phyloP scores from a whole-genome alignment of 2,888 invertebrate species.

The Ophioninae sp. region DNA sequence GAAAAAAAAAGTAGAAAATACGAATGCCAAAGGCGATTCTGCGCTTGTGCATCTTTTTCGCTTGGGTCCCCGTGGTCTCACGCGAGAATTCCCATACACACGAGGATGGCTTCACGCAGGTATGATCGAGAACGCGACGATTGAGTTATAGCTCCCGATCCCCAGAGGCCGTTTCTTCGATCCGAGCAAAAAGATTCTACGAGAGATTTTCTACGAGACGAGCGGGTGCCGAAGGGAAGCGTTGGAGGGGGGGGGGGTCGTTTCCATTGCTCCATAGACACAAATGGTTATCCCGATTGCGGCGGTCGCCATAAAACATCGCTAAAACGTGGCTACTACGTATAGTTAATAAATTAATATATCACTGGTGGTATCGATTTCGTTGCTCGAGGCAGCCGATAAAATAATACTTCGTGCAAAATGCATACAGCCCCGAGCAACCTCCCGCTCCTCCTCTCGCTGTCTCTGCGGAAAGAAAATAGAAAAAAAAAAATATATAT shows the following conservation, averaged over 20 bases:
- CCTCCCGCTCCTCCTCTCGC: conserved; percentile 54
- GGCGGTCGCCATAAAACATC: conserved; percentile 65
- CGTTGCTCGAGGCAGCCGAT: conserved; percentile 46
- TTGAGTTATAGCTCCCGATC: conserved; percentile 73
- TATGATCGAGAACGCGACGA: conserved; percentile 57
- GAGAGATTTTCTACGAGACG: conserved; percentile 1
- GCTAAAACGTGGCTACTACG: conserved; percentile 68
- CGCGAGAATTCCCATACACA: background rate
- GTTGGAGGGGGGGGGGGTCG: background rate
- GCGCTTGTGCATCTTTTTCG: conserved; percentile 25
- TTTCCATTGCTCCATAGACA: background rate
- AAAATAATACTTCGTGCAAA: conserved; percentile 22
- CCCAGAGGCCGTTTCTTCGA: conserved; percentile 61
- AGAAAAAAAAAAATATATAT: conserved; percentile 54
- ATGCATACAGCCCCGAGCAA: conserved; percentile 28
- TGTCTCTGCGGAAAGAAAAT: too few relatives aligned
- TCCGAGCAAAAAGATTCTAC: conserved; percentile 13
- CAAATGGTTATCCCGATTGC: conserved; percentile 29
- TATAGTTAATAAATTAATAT: conserved; percentile 78
- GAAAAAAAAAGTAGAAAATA: conserved; percentile 32
- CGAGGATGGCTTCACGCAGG: conserved; percentile 3
- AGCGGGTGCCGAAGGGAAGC: conserved; percentile 17
- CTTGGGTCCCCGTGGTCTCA: background rate
- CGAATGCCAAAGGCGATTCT: conserved; percentile 66
- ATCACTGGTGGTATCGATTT: conserved; percentile 69